Conservation (phyloP, 2,113 vertebrate species). For the Uropsilus gracilis region DNA sequence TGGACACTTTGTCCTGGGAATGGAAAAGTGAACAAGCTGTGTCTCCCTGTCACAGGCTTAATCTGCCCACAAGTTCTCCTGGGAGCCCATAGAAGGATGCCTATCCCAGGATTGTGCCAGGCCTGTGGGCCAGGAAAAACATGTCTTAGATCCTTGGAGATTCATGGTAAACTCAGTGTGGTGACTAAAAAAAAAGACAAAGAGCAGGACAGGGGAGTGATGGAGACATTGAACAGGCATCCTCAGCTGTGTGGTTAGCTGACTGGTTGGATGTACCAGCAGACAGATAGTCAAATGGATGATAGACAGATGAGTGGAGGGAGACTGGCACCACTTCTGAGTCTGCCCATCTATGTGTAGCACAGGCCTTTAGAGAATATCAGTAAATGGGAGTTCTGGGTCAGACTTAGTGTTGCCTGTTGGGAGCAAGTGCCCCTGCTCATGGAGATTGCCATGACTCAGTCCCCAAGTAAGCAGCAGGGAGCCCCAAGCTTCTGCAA, state of each 20-base stretch:
- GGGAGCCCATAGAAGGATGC: neutral
- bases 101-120: neutral
- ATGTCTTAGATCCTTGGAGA: accelerated
- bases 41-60: conserved; percentile 76
- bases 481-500: neutral
- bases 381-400: neutral
- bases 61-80: conserved; percentile 77
- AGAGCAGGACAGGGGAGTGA: neutral
- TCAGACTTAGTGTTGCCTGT: neutral
- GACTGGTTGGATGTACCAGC: no score
- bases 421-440: accelerated
- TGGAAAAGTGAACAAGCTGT: conserved; percentile 75
- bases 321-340: no score
- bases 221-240: accelerated
- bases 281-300: no score
- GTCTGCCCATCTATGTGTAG: neutral
- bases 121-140: neutral
- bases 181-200: neutral
- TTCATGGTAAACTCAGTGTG: neutral
- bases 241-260: neutral
- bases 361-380: neutral
- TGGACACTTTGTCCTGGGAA: conserved; percentile 79
- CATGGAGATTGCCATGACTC: neutral
- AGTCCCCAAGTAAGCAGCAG: no score
- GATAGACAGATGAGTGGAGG: no score